These are phyloP conservation scores for Chaetodon trifascialis DNA, from an alignment of 2,113 vertebrate species.

Conservation along the genomic window DNA sequence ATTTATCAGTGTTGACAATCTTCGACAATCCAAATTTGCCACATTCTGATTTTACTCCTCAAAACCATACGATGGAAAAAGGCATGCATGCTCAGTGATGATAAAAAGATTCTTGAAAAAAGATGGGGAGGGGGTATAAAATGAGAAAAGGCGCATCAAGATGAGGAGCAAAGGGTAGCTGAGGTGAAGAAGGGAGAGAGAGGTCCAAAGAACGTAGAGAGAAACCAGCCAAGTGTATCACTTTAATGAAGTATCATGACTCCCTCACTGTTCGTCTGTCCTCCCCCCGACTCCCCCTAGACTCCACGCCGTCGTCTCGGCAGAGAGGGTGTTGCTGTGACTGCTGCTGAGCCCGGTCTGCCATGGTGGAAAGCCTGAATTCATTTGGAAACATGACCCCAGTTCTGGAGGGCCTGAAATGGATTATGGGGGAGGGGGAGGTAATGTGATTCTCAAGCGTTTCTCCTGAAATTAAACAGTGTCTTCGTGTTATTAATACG, in stretches of 20 bases:
- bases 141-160: not conserved
- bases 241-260: slow-evolving; percentile 72
- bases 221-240: slow-evolving; percentile 63
- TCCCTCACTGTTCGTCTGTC: slow-evolving; percentile 47
- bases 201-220: not conserved
- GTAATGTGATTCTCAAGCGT: slow-evolving; percentile 70
- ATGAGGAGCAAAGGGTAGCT: slow-evolving; percentile 22
- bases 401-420: slow-evolving; percentile 68
- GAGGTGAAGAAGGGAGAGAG: slow-evolving; percentile 24
- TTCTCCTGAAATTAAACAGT: slow-evolving; percentile 67
- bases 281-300: slow-evolving; percentile 1
- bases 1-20: too few relatives aligned
- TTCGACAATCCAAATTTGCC: too few relatives aligned
- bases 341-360: slow-evolving; percentile 32
- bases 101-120: too few relatives aligned
- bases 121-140: not conserved
- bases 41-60: too few relatives aligned
- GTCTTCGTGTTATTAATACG: slow-evolving; percentile 60
- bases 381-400: slow-evolving; percentile 71
- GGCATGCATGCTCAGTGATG: too few relatives aligned
- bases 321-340: slow-evolving; percentile 56
- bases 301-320: slow-evolving; percentile 27
- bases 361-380: slow-evolving; percentile 58
- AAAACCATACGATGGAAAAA: too few relatives aligned
- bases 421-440: slow-evolving; percentile 46